phyloP scores from a whole-genome alignment of 2,797 vertebrate species.

The Paratrypauchen microcephalus region DNA sequence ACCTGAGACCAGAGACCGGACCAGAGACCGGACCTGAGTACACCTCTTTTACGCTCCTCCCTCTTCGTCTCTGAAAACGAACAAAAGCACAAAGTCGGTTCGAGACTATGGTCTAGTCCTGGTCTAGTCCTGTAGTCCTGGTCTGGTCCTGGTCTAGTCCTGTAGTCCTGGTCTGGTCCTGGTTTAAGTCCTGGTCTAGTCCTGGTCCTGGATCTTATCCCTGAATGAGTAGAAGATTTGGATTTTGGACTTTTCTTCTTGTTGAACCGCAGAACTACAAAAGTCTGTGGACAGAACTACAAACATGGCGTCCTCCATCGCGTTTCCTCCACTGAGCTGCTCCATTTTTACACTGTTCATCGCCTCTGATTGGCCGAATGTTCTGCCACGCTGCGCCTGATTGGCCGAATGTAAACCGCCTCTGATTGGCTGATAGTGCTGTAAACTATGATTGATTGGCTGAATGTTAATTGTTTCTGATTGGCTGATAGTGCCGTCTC shows the following conservation, averaged over 20 bases:
- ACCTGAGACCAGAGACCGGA: background rate
- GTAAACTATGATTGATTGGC: background rate
- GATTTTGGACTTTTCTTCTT: too few relatives aligned
- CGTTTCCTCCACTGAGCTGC: background rate
- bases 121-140: too few relatives aligned
- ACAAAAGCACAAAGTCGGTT: too few relatives aligned
- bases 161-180: too few relatives aligned
- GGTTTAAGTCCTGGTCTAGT: too few relatives aligned
- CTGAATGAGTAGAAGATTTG: too few relatives aligned
- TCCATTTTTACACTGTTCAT: too few relatives aligned
- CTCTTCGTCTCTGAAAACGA: too few relatives aligned
- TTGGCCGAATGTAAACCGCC: background rate
- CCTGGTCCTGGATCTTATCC: too few relatives aligned
- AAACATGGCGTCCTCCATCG: slow-evolving; percentile 1
- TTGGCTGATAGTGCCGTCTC: background rate
- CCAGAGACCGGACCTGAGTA: background rate
- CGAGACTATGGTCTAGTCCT: too few relatives aligned
- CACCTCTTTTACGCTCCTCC: too few relatives aligned
- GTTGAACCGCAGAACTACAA: background rate
- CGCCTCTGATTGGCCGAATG: slow-evolving; percentile 1
- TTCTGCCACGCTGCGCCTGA: background rate
- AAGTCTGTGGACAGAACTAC: background rate
- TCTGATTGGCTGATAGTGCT: background rate
- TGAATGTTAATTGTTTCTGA: background rate
- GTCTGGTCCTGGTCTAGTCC: too few relatives aligned